Evolutionary conservation across 2,797 vertebrate species (phyloP), one percentile per base, ranked within the genome.

Genomic region (Centroberyx gerrardi): DNA sequence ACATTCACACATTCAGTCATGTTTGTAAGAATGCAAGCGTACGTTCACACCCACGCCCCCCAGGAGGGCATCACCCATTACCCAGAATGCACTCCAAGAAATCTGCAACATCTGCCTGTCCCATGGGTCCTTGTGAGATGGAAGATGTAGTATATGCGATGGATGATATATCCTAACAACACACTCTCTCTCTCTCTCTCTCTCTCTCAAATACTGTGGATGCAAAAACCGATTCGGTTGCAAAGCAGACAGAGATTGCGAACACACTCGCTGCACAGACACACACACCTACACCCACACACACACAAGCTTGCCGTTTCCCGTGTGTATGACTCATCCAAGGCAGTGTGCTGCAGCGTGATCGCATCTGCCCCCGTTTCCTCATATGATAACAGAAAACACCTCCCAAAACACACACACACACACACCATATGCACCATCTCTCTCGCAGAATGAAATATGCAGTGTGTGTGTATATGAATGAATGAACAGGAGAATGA

Each of bases 401-500:
- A 5, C 12, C 15, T 8, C 6, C 4, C n/a, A 17, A 68, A 15
- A 38, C 62, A 12, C 8, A 22, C 68, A 53, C 44, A 40, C 1
- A 10, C 13, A 58, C 44, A 46, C 7, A 38, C 36, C 8, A 27
- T 29, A 56, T 8, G 12, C 46, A 15, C 29, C 4, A 31, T 31
- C 29, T 18, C 29, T 53, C 68, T 63, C 27, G 60, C 8, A 1
- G 61, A 33, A 8, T n/a, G 28, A 68, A 63, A 63, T 51, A 40
- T 56, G 38, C 69, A 65, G 17, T 13, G 46, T 51, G 13, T 46
- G 49, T 40, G 29, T 14, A 46, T 52, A 59, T 81, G 62, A 71
- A 75, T 85, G 81, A 46, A 80, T 78, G 29, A 77, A 52, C n/a
- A 72, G 49, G 76, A 42, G 65, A 18, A 70, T 85, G 82, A 88